Conservation (phyloP, 2,113 vertebrate species). For the Heliornis fulica region DNA sequence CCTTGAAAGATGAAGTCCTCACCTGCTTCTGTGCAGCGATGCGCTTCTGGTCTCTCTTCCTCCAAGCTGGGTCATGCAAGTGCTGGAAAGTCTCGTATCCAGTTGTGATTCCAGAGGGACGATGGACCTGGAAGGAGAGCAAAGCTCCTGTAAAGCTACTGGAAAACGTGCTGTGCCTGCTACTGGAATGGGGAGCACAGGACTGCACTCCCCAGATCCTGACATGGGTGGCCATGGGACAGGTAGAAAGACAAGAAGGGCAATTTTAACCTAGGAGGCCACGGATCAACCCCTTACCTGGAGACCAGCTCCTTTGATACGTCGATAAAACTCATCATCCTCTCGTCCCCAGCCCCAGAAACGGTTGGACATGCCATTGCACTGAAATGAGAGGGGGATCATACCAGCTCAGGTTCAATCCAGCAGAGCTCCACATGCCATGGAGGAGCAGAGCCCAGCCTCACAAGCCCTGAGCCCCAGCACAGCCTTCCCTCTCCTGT, state of each 20-base stretch:
- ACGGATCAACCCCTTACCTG: slow-evolving; percentile 75
- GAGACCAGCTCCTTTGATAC: slow-evolving; percentile 88
- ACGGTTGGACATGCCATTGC: slow-evolving; percentile 98
- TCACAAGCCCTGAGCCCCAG: background rate
- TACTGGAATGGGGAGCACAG: fast-evolving
- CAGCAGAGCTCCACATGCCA: fast-evolving
- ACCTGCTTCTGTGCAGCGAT: slow-evolving; percentile 95
- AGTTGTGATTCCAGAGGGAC: slow-evolving; percentile 89
- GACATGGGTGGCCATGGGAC: background rate
- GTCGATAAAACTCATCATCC: slow-evolving; percentile 94
- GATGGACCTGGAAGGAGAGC: slow-evolving; percentile 80
- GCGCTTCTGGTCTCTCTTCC: slow-evolving; percentile 95
- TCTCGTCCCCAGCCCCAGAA: slow-evolving; percentile 99
- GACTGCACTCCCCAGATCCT: background rate
- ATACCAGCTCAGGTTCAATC: background rate
- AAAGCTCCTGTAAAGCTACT: background rate
- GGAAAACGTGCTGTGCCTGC: background rate
- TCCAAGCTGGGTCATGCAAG: slow-evolving; percentile 93
- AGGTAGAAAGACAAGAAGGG: background rate
- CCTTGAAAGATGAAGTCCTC: background rate
- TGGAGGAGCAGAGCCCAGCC: background rate
- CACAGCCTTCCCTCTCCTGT: background rate
- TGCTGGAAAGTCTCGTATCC: slow-evolving; percentile 94
- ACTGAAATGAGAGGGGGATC: slow-evolving; percentile 75
- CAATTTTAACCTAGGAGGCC: background rate